Evolutionary conservation across 2,888 invertebrate genomes (phyloP).

Genomic region (Liposcelis brunnea): DNA sequence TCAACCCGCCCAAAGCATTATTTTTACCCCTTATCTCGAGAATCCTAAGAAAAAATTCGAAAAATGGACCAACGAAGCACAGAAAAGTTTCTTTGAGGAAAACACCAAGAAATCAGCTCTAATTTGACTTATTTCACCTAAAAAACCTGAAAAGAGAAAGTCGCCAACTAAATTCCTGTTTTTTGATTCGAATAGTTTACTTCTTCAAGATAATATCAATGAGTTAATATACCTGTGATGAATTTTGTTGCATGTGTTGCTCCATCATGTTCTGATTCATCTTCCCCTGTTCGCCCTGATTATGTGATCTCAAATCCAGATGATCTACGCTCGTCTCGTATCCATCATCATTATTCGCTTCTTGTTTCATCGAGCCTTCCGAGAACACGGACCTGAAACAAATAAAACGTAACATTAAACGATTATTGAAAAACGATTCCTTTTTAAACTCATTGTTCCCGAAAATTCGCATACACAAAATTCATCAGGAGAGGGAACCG

Average conservation of each 20-base stretch:
- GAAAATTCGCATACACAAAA: not conserved
- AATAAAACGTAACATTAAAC: not conserved
- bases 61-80: too few species aligned
- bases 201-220: too few species aligned
- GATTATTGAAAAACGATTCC: not conserved
- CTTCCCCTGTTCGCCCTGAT: constrained; percentile 16
- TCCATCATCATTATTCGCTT: constrained; percentile 65
- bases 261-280: constrained; percentile 11
- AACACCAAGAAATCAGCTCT: too few species aligned
- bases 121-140: too few species aligned
- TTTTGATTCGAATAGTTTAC: too few species aligned
- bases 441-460: not conserved
- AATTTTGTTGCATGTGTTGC: constrained; percentile 11
- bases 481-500: not conserved
- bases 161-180: too few species aligned
- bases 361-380: constrained; percentile 33
- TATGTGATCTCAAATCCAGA: constrained; percentile 20
- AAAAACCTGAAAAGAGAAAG: too few species aligned
- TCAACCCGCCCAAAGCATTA: too few species aligned
- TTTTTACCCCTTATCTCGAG: too few species aligned
- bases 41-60: too few species aligned
- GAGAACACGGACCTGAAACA: constrained; percentile 16
- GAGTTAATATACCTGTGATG: constrained; percentile 12
- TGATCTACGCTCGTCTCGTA: constrained; percentile 56
- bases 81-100: too few species aligned